These are phyloP conservation scores for Strix aluco DNA, from an alignment of 2,113 vertebrate species.

Conservation along the genomic window DNA sequence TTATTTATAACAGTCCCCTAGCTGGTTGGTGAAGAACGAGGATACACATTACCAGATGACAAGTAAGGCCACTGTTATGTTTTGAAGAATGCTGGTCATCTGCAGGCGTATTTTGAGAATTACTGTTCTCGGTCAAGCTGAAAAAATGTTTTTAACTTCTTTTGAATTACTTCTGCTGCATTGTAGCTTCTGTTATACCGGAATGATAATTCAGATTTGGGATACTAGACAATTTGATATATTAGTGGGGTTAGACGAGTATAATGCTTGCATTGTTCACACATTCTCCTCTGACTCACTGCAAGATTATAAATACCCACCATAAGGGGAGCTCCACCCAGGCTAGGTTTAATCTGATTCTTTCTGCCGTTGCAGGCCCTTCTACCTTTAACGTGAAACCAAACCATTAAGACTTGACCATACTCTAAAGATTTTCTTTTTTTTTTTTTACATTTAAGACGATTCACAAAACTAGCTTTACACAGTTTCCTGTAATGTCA, in stretches of 20 bases:
- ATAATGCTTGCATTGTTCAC: conserved; percentile 26
- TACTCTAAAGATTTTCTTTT: not conserved
- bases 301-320: conserved; percentile 3
- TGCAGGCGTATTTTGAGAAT: not conserved
- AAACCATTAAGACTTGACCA: not conserved
- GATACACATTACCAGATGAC: not conserved
- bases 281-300: conserved; percentile 12
- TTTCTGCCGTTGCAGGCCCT: not conserved
- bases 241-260: not conserved
- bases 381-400: not conserved
- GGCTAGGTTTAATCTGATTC: not conserved
- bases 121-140: not conserved
- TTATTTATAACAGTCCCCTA: not conserved
- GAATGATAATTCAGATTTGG: not conserved
- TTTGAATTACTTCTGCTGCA: not conserved
- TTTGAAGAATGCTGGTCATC: not conserved
- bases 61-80: not conserved
- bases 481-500: not conserved
- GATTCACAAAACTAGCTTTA: not conserved
- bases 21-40: not conserved
- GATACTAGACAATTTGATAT: not conserved
- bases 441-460: not conserved
- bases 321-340: not conserved
- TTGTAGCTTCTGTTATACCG: not conserved
- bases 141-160: not conserved